A percentile compares a stretch with the other conserved stretches of the same genome.
phyloP scores from a whole-genome alignment of 2,888 invertebrate species.

The Coleophora deauratella region DNA sequence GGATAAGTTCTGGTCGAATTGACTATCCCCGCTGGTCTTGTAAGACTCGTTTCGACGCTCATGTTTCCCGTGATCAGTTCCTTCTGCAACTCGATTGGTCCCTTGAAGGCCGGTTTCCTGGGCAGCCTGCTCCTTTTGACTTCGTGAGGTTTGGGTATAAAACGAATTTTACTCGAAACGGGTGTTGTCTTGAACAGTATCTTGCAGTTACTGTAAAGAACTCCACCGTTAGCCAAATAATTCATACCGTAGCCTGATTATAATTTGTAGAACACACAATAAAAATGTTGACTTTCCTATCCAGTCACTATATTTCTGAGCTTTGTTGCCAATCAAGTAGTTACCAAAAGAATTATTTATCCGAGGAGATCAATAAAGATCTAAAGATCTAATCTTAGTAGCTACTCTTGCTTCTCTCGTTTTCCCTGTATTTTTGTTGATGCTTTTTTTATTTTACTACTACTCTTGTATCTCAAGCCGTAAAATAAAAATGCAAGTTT shows the following conservation, averaged over 20 bases:
- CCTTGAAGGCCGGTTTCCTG: conserved; percentile 14
- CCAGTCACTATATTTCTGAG: too few relatives aligned
- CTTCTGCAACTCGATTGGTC: conserved; percentile 16
- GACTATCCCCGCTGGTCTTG: neutral
- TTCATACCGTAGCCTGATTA: conserved; percentile 32
- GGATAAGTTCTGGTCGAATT: too few relatives aligned
- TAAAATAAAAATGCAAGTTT: too few relatives aligned
- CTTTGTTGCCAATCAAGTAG: too few relatives aligned
- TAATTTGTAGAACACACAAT: neutral
- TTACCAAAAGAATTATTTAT: neutral
- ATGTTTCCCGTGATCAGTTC: conserved; percentile 25
- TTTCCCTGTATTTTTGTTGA: too few relatives aligned
- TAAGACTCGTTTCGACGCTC: neutral
- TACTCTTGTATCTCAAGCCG: too few relatives aligned
- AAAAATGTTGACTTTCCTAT: too few relatives aligned
- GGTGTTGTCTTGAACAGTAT: conserved; percentile 45
- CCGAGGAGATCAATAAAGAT: too few relatives aligned
- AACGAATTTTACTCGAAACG: conserved; percentile 27
- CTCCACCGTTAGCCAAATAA: conserved; percentile 42
- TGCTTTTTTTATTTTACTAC: too few relatives aligned
- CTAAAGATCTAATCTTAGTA: too few relatives aligned
- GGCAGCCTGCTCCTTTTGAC: conserved; percentile 18
- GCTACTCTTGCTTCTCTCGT: too few relatives aligned
- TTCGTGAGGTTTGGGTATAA: conserved; percentile 6
- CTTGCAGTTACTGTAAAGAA: conserved; percentile 31